Evolutionary conservation across 2,113 vertebrate species (phyloP).

Genomic region (Pholis gunnellus): DNA sequence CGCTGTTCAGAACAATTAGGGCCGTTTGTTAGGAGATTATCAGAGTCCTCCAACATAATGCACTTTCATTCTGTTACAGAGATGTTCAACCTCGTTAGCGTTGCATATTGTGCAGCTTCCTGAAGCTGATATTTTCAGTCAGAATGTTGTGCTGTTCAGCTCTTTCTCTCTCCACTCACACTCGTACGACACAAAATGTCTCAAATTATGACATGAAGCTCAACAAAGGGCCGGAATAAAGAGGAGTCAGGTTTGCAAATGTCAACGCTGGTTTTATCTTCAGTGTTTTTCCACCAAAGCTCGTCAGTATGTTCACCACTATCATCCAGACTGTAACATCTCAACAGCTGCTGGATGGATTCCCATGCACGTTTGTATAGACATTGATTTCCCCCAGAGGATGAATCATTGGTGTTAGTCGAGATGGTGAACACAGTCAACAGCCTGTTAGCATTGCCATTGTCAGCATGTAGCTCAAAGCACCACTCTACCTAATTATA

Average conservation of each 20-base stretch:
- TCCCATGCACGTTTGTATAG: not conserved
- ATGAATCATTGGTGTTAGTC: not conserved
- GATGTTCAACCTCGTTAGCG: not conserved
- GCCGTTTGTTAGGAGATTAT: not conserved
- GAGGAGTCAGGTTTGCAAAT: not conserved
- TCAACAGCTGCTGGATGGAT: not conserved
- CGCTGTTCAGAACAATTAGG: slow-evolving; percentile 2
- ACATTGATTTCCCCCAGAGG: not conserved
- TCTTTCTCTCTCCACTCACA: not conserved
- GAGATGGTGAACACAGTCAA: not conserved
- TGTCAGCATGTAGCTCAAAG: not conserved
- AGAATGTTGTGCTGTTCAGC: not conserved
- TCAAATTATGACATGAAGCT: not conserved
- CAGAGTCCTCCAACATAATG: not conserved
- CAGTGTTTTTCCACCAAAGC: not conserved
- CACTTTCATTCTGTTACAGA: not conserved
- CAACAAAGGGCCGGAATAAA: not conserved
- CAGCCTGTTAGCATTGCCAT: not conserved
- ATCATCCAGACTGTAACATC: not conserved
- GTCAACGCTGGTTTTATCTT: not conserved
- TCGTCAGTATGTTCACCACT: not conserved
- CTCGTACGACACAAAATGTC: not conserved
- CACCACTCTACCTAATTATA: no score
- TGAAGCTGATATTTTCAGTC: not conserved
- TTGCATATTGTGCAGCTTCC: not conserved